Conservation (phyloP, 2,113 vertebrate genomes). For the Archilochus colubris region DNA sequence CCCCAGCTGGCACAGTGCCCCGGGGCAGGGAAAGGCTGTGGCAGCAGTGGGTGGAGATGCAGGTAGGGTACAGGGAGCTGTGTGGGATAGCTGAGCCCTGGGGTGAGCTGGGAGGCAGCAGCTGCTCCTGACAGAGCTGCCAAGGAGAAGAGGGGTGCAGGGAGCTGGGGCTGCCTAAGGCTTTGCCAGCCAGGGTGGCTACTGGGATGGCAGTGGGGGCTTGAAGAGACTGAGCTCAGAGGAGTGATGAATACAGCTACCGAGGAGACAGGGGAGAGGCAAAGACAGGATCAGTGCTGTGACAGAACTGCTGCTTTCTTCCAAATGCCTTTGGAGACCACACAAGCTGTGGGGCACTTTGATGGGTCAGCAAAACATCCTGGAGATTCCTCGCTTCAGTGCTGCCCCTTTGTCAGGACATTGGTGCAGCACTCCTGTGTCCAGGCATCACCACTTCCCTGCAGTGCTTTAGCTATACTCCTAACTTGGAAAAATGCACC, state of each 20-base stretch:
- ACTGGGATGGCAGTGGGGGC: neutral
- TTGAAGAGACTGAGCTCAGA: neutral
- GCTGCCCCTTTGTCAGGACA: neutral
- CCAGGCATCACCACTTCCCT: neutral
- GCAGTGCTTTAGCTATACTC: accelerated
- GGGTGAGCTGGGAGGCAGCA: too few species aligned
- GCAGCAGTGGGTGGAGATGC: neutral
- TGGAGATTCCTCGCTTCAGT: neutral
- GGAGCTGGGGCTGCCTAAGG: neutral
- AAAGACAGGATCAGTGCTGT: neutral
- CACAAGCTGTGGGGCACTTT: neutral
- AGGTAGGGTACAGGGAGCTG: neutral
- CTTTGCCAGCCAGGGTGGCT: neutral
- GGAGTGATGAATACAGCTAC: neutral
- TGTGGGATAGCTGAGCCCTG: neutral
- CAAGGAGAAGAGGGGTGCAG: neutral
- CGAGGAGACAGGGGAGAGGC: neutral
- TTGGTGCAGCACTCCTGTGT: neutral
- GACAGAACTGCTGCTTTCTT: neutral
- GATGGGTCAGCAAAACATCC: neutral
- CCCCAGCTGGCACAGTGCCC: neutral
- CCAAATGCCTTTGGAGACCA: neutral
- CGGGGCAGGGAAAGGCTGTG: neutral
- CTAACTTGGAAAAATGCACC: neutral
- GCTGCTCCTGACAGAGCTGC: neutral